These are phyloP conservation scores for Hemiprocne comata DNA, from an alignment of 2,113 vertebrate species.

Conservation along the genomic window DNA sequence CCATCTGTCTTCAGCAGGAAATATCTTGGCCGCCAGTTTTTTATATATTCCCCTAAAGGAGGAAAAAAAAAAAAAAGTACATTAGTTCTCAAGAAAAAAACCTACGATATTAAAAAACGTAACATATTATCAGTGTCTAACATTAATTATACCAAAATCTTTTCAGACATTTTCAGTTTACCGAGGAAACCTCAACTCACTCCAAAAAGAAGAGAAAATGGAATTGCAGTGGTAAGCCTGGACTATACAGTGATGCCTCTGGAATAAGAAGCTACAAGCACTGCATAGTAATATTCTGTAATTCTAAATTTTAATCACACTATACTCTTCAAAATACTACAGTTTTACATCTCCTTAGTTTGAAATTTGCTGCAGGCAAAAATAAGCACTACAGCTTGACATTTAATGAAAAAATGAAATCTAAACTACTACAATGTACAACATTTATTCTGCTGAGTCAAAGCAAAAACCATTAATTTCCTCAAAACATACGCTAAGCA, in stretches of 20 bases:
- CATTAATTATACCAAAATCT: background rate
- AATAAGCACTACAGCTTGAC: background rate
- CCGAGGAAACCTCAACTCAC: background rate
- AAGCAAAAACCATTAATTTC: background rate
- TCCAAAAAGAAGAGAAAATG: background rate
- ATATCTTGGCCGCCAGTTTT: constrained; percentile 98
- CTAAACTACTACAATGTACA: background rate
- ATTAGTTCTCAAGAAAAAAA: constrained; percentile 49
- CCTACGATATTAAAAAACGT: constrained; percentile 17
- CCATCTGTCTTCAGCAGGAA: constrained; percentile 98
- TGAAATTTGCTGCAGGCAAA: background rate
- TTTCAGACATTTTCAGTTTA: background rate
- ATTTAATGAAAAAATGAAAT: background rate
- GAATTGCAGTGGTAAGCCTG: background rate
- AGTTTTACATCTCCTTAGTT: background rate
- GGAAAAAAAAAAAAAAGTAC: constrained; percentile 22
- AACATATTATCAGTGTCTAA: constrained; percentile 9
- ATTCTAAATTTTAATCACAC: background rate
- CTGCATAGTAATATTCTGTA: background rate
- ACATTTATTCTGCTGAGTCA: background rate
- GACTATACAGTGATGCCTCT: background rate
- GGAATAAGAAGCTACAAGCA: background rate
- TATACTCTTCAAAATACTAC: background rate
- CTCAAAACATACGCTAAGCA: background rate
- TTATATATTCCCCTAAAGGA: constrained; percentile 94